These are phyloP conservation scores for Aphodius sticticus DNA, from an alignment of 2,888 invertebrate species.

Conservation along the genomic window DNA sequence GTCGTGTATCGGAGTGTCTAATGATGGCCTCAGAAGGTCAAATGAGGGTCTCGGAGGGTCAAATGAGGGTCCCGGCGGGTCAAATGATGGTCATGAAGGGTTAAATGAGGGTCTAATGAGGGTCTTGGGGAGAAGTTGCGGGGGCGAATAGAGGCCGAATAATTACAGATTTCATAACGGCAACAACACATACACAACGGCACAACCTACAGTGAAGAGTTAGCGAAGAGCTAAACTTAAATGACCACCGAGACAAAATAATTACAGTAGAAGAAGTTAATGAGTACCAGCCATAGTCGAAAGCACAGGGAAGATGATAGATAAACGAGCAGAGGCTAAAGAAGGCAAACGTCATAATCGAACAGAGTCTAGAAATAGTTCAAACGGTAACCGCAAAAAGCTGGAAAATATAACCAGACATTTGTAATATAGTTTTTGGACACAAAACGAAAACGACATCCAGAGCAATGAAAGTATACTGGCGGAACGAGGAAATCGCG, in stretches of 20 bases:
- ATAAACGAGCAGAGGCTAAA: background rate
- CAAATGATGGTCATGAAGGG: too few relatives aligned
- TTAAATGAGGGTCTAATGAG: too few relatives aligned
- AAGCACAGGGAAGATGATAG: background rate
- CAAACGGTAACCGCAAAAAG: background rate
- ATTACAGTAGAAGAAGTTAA: background rate
- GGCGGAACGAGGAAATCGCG: background rate
- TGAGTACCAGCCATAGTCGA: background rate
- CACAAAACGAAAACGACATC: background rate
- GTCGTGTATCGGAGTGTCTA: too few relatives aligned
- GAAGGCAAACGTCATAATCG: background rate
- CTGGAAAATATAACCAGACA: background rate
- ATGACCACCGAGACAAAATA: background rate
- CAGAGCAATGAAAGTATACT: background rate
- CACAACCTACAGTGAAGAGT: background rate
- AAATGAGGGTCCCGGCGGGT: too few relatives aligned
- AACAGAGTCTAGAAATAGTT: too few relatives aligned
- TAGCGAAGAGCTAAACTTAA: background rate
- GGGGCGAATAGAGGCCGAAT: slow-evolving; percentile 24
- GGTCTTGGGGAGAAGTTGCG: slow-evolving; percentile 31
- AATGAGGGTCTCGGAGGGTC: too few relatives aligned
- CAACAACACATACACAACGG: background rate
- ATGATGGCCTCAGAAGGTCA: too few relatives aligned
- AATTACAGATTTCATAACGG: slow-evolving; percentile 14
- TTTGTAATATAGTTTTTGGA: background rate